Base-by-base conservation (phyloP, 2,888 invertebrate genomes). In the Seira sanloemensis region DNA sequence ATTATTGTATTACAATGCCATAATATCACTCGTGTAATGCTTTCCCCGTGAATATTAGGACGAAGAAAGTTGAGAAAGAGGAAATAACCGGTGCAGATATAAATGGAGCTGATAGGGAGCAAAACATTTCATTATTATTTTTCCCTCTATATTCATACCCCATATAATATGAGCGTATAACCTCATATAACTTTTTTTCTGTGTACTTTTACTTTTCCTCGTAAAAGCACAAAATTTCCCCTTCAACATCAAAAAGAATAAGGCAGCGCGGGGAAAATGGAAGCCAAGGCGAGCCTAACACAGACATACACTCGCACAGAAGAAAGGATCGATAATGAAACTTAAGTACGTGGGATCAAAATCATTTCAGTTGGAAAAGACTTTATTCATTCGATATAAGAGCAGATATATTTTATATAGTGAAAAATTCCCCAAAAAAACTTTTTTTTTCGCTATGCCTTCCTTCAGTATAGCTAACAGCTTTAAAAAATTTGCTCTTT, bases 311-410 rank as follows among this genome's bases (percentile, higher is more conserved):
- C n/a, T n/a, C n/a, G n/a, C n/a, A n/a, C n/a, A n/a, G n/a, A 62
- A 23, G 50, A 62, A 23, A 62, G 76, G 84, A 84, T 84, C 84
- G 84, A 84, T 84, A 84, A 84, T 84, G 84, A 84, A 84, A 84
- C 78, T 84, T 78, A 84, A 84, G 83, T 83, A 83, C 74, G 78
- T 83, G 78, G 78, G 78, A 83, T 83, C 83, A 83, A 83, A 83
- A 83, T 78, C 72, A 83, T 83, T 83, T 83, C 78, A 83, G 83
- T 72, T 83, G 83, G 78, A 82, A 50, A 82, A 82, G 82, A 83
- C 83, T 83, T 62, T 77, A 77, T 77, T 77, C 77, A 75, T 76
- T 81, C 67, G 58, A 68, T 75, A 71, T 81, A 18, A 50, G 50
- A 50, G 50, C n/a, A 50, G 50, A 50, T 50, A 50, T 50, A n/a